Base-by-base conservation (phyloP, 2,113 vertebrate genomes). In the Pogona vitticeps region DNA sequence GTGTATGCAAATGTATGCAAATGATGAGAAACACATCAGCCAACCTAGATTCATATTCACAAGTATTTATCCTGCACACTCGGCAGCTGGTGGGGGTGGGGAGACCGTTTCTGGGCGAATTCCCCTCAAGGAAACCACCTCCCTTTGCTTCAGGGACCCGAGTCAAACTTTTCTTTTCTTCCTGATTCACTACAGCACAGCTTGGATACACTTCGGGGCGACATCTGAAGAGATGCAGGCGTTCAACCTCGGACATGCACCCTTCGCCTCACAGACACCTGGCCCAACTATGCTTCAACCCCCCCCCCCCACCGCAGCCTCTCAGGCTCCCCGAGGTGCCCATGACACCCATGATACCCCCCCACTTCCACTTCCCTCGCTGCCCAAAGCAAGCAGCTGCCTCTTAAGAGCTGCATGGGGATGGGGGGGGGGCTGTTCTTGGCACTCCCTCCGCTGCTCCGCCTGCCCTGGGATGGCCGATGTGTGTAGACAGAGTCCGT, bases 331-430 rank as follows among this genome's bases (percentile, higher is more conserved):
- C 80, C 71, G 87, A 40, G 0, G 0, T 26, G 80, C 91, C 78
- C 80, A 80, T 59, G 81, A 73, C 71, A n/a, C n/a, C n/a, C n/a
- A n/a, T n/a, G n/a, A n/a, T n/a, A n/a, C n/a, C n/a, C n/a, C n/a
- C n/a, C n/a, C n/a, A n/a, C n/a, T n/a, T n/a, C n/a, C n/a, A n/a
- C n/a, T n/a, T n/a, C 77, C 90, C 87, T 83, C 78, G 89, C 61
- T 1, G 71, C 83, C 83, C 4, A 2, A 28, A 36, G 36, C 82
- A 40, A 15, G 85, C 94, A 95, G 94, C 93, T 94, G 94, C 85
- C 85, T 87, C 89, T 20, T 13, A 75, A 63, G 58, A n/a, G n/a
- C n/a, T n/a, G n/a, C n/a, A n/a, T n/a, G n/a, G n/a, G n/a, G n/a
- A n/a, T n/a, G n/a, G n/a, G n/a, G n/a, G n/a, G n/a, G n/a, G n/a